phyloP scores from a whole-genome alignment of 2,113 vertebrate genomes.

The Aramus guarauna region DNA sequence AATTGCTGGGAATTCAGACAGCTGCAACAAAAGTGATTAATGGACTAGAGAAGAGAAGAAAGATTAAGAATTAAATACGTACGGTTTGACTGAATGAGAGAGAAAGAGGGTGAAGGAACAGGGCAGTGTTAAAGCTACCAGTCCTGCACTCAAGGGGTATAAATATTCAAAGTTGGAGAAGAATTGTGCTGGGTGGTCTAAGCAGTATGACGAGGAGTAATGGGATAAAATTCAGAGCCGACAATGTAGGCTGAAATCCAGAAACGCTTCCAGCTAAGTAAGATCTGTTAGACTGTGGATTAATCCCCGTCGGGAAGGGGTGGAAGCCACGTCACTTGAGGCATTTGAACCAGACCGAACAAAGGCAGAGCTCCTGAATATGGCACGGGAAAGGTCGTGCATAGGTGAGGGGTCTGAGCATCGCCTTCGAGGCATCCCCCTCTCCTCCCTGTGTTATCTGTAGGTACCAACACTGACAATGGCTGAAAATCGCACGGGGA shows the following conservation, averaged over 20 bases:
- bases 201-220: not conserved
- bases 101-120: not conserved
- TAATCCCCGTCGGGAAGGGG: not conserved
- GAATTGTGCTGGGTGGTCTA: not conserved
- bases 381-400: not conserved
- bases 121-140: not conserved
- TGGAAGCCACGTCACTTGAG: accelerated
- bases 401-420: not conserved
- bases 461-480: not conserved
- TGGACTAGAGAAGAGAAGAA: not conserved
- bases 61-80: not conserved
- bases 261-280: not conserved
- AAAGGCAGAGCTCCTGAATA: not conserved
- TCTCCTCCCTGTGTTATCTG: not conserved
- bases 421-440: not conserved
- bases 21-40: constrained; percentile 8
- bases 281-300: not conserved
- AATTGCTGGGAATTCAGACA: not conserved
- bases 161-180: not conserved
- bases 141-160: not conserved
- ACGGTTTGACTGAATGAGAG: not conserved
- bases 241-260: not conserved
- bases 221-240: not conserved
- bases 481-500: not conserved
- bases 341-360: not conserved